Evolutionary conservation across 2,113 vertebrate species (phyloP).

Genomic region (Oncorhynchus gorbuscha): DNA sequence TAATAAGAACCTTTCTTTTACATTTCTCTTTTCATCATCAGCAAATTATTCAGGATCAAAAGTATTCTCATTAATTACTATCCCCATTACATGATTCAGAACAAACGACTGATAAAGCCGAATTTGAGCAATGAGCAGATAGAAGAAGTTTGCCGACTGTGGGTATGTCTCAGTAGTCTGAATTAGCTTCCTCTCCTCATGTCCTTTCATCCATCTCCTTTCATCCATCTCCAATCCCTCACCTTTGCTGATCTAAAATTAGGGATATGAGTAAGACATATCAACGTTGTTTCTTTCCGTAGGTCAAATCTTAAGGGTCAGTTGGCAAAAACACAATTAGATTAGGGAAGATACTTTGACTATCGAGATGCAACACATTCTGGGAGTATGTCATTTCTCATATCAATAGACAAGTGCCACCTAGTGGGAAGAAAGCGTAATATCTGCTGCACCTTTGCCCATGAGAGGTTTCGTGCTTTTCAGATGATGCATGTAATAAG

Average conservation of each 20-base stretch:
- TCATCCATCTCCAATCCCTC: background rate
- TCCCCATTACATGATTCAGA: conserved; percentile 22
- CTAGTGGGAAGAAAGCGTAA: conserved; percentile 54
- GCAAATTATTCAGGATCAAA: conserved; percentile 28
- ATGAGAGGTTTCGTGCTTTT: conserved; percentile 24
- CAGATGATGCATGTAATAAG: conserved; percentile 65
- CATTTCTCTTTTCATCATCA: conserved; percentile 39
- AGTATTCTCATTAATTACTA: conserved; percentile 43
- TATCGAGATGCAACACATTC: conserved; percentile 27
- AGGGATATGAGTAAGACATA: background rate
- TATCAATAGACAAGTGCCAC: conserved; percentile 64
- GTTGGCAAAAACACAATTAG: background rate
- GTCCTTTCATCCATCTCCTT: background rate
- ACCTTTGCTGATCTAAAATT: background rate
- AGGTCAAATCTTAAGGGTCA: background rate
- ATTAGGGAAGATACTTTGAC: background rate
- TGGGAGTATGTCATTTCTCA: conserved; percentile 15
- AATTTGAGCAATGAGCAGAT: conserved; percentile 14
- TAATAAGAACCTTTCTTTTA: conserved; percentile 39
- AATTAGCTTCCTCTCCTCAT: background rate
- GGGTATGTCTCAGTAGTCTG: no score
- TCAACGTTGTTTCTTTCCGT: background rate
- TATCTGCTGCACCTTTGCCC: conserved; percentile 25
- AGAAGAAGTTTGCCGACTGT: background rate
- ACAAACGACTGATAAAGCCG: conserved; percentile 19